Conservation (phyloP, 2,113 vertebrate genomes). For the Rhinichthys klamathensis region DNA sequence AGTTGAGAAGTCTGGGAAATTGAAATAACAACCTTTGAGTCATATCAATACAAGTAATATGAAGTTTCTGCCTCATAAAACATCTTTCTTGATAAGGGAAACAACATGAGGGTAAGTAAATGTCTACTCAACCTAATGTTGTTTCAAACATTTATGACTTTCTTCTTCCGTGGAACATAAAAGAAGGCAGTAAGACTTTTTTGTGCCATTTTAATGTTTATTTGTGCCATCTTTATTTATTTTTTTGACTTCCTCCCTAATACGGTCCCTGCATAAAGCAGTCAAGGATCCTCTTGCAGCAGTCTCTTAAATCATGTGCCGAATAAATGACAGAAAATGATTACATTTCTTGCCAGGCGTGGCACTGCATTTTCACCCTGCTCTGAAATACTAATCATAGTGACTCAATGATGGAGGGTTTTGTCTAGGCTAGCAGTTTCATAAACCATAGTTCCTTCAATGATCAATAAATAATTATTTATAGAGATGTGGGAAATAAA, state of each 20-base stretch:
- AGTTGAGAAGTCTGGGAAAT: not conserved
- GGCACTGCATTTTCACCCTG: conserved; percentile 41
- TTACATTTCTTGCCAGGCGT: conserved; percentile 19
- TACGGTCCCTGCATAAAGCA: conserved; percentile 1
- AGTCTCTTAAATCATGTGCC: conserved; percentile 18
- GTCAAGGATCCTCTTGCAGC: conserved; percentile 19
- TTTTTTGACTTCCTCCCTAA: not conserved
- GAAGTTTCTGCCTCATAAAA: not conserved
- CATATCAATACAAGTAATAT: not conserved
- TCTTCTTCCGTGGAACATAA: not conserved
- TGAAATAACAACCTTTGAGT: not conserved
- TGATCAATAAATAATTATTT: conserved; percentile 41
- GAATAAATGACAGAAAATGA: conserved; percentile 36
- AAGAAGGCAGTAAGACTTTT: not conserved
- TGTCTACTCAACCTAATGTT: not conserved
- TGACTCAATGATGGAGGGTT: conserved; percentile 26
- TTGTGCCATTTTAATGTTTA: not conserved
- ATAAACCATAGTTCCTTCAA: conserved; percentile 39
- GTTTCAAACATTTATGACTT: not conserved
- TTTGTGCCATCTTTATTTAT: not conserved
- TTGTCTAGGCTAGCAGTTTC: conserved; percentile 23
- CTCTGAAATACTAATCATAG: conserved; percentile 44
- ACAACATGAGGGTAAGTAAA: too few species aligned
- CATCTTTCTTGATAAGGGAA: not conserved
- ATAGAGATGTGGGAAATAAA: conserved; percentile 5